phyloP scores from a whole-genome alignment of 2,888 invertebrate species.

The Synanthedon vespiformis region DNA sequence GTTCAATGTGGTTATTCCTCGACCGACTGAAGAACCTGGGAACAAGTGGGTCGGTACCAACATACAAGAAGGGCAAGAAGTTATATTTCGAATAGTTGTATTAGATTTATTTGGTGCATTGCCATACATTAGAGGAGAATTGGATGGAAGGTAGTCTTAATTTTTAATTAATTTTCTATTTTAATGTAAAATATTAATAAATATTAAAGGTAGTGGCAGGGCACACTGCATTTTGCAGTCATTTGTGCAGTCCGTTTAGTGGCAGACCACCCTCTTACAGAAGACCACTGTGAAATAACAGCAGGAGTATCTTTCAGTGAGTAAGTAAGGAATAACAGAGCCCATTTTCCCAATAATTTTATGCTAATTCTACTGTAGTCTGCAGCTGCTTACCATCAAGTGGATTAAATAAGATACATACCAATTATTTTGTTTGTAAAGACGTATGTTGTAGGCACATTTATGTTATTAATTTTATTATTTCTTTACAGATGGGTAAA shows the following conservation, averaged over 20 bases:
- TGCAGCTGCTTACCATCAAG: no score
- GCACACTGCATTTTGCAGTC: no score
- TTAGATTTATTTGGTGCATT: conserved; percentile 70
- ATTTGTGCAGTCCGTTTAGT: no score
- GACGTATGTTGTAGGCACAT: not conserved
- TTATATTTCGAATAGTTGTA: conserved; percentile 70
- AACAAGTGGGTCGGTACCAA: conserved; percentile 70
- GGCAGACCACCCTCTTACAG: no score
- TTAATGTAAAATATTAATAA: not conserved
- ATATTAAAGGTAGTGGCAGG: no score
- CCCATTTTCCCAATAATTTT: no score
- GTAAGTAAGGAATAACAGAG: no score
- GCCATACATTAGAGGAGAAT: conserved; percentile 74
- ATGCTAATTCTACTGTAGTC: no score
- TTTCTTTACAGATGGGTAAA: conserved; percentile 27
- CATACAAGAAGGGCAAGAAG: conserved; percentile 71
- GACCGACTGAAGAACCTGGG: conserved; percentile 59
- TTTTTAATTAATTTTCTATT: not conserved
- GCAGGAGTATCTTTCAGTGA: no score
- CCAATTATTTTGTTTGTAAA: no score
- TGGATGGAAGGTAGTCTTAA: conserved; percentile 55
- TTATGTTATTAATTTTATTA: not conserved
- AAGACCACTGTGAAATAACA: no score
- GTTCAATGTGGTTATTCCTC: conserved; percentile 78
- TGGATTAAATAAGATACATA: no score